A percentile compares a stretch with the other conserved stretches of the same genome.
Conservation (phyloP, 1,140 invertebrate genomes). For the Semibalanus balanoides region DNA sequence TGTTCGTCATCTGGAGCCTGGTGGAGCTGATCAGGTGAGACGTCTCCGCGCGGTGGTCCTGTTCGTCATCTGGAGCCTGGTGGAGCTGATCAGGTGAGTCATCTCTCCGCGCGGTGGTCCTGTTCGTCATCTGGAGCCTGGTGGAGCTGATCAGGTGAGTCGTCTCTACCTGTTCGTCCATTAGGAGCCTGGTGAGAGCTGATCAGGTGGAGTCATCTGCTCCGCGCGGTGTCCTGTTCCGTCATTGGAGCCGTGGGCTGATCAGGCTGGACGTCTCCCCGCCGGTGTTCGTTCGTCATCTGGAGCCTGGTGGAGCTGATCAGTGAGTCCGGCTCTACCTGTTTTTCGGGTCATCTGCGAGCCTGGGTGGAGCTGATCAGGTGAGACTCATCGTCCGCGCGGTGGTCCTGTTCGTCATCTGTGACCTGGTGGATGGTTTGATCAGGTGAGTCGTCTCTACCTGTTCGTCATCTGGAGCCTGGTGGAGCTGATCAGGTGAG, state of each 20-base stretch:
- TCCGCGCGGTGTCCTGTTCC: too few species aligned
- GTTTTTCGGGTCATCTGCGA: constrained; percentile 70
- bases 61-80: constrained; percentile 60
- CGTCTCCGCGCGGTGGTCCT: too few species aligned
- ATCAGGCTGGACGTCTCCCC: constrained; percentile 72
- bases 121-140: constrained; percentile 64
- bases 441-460: constrained; percentile 68
- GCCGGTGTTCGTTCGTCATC: constrained; percentile 65
- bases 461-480: constrained; percentile 65
- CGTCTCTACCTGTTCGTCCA: too few species aligned
- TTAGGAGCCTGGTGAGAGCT: constrained; percentile 70
- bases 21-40: constrained; percentile 66
- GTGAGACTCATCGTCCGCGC: too few species aligned
- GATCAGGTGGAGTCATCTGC: constrained; percentile 50
- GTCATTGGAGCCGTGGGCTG: constrained; percentile 56
- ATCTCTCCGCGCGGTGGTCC: too few species aligned
- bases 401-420: constrained; percentile 65
- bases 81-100: constrained; percentile 62
- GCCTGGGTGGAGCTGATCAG: constrained; percentile 60
- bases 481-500: constrained; percentile 63
- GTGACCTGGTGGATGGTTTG: constrained; percentile 64
- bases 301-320: constrained; percentile 70
- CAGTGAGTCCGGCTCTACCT: constrained; percentile 48
- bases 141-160: constrained; percentile 66
- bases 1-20: constrained; percentile 64